These are phyloP conservation scores for Latrodectus geometricus DNA, from an alignment of 1,140 invertebrate species.

Conservation along the genomic window DNA sequence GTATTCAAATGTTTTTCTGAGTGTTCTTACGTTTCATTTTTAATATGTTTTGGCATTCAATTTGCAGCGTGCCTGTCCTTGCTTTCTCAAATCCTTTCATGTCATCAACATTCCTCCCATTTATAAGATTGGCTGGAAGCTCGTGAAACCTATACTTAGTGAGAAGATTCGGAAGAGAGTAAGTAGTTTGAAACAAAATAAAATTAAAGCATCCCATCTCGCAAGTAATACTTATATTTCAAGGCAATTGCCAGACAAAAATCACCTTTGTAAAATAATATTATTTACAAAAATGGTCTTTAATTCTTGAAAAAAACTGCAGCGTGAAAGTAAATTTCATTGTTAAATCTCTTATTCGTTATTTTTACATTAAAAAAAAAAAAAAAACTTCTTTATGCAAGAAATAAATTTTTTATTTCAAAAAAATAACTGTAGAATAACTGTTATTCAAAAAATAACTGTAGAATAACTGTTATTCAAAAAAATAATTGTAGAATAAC, in stretches of 20 bases:
- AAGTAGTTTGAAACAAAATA: not conserved
- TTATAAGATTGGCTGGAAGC: slow-evolving; percentile 45
- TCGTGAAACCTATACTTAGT: slow-evolving; percentile 32
- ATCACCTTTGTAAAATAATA: not conserved
- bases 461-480: no score
- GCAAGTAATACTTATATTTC: not conserved
- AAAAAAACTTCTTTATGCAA: no score
- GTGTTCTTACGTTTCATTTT: no score
- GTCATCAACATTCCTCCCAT: slow-evolving; percentile 36
- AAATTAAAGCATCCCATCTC: not conserved
- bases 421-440: no score
- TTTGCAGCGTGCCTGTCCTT: slow-evolving; percentile 31
- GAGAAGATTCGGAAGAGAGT: slow-evolving; percentile 37
- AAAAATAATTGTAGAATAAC: no score
- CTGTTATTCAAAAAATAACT: no score
- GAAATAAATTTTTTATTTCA: no score
- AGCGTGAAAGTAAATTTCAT: not conserved
- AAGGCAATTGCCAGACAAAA: not conserved
- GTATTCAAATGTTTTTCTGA: no score
- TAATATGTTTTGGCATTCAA: not conserved
- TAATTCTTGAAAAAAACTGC: not conserved
- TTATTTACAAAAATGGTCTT: not conserved
- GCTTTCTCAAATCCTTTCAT: slow-evolving; percentile 40
- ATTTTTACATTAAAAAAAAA: no score
- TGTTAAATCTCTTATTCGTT: no score